A percentile compares a stretch with the other conserved stretches of the same genome.
phyloP scores from a whole-genome alignment of 2,113 vertebrate genomes.

The Elephas maximus region DNA sequence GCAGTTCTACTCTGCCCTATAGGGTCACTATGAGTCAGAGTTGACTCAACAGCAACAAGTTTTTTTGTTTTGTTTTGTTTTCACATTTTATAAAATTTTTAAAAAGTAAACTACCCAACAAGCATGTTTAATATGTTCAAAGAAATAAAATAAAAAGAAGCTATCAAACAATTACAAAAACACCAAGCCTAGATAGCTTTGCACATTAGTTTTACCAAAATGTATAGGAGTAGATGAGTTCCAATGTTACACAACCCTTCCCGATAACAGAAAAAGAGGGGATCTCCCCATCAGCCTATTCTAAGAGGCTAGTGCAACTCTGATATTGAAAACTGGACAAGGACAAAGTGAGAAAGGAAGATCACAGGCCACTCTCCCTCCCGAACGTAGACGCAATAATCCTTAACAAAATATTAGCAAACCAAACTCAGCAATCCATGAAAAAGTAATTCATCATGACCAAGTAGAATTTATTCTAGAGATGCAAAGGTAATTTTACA shows the following conservation, averaged over 20 bases:
- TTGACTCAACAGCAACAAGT: too few relatives aligned
- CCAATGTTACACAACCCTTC: neutral
- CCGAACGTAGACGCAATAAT: neutral
- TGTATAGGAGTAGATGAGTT: neutral
- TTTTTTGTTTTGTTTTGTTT: too few relatives aligned
- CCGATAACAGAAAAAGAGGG: neutral
- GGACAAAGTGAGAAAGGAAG: neutral
- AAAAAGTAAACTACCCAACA: neutral
- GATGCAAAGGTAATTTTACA: constrained; percentile 1
- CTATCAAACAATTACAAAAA: constrained; percentile 27
- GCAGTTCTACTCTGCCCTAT: too few relatives aligned
- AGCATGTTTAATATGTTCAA: neutral
- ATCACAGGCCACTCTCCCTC: neutral
- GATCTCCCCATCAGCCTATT: neutral
- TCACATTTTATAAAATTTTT: too few relatives aligned
- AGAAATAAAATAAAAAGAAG: neutral
- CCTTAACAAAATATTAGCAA: constrained; percentile 40
- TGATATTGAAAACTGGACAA: neutral
- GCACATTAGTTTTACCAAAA: neutral
- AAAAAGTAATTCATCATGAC: neutral
- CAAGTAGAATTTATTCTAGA: constrained; percentile 19
- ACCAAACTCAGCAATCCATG: neutral
- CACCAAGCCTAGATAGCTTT: neutral
- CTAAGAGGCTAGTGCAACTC: neutral
- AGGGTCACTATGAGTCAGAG: too few relatives aligned